These are phyloP conservation scores for Drosophila kikkawai DNA, from an alignment of 1,140 invertebrate species.

Conservation along the genomic window DNA sequence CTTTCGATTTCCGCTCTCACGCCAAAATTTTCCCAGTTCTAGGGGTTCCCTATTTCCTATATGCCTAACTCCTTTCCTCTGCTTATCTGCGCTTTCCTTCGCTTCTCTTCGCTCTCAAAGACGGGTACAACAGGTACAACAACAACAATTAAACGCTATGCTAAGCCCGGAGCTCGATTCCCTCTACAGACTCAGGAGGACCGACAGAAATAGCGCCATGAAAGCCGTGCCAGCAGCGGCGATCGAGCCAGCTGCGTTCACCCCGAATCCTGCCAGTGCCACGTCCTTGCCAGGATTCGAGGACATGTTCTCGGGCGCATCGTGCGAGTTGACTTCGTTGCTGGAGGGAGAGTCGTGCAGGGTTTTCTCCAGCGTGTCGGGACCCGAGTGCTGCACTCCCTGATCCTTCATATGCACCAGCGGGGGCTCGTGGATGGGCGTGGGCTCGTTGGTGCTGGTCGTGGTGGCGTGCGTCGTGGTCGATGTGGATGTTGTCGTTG, in stretches of 20 bases:
- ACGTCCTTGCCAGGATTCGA: constrained; percentile 60
- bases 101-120: constrained; percentile 57
- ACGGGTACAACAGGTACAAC: constrained; percentile 85
- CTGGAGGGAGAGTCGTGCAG: constrained; percentile 66
- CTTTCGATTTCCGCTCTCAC: constrained; percentile 44
- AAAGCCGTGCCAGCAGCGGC: constrained; percentile 5
- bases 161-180: constrained; percentile 61
- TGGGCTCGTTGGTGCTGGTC: constrained; percentile 85
- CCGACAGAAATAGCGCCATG: constrained; percentile 40
- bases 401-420: constrained; percentile 74
- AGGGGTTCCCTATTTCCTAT: constrained; percentile 12
- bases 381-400: constrained; percentile 70
- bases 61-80: constrained; percentile 25
- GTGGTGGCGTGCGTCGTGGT: constrained; percentile 88
- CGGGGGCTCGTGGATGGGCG: constrained; percentile 83
- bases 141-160: constrained; percentile 84
- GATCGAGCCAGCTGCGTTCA: constrained; percentile 16
- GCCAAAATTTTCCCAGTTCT: constrained; percentile 38
- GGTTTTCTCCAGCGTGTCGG: constrained; percentile 75
- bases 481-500: constrained; percentile 90
- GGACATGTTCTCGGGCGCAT: constrained; percentile 78
- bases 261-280: constrained; percentile 70
- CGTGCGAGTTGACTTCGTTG: constrained; percentile 72
- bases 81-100: constrained; percentile 29
- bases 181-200: constrained; percentile 67